Conservation (phyloP, 2,888 invertebrate genomes). For the Macrophya annulata region DNA sequence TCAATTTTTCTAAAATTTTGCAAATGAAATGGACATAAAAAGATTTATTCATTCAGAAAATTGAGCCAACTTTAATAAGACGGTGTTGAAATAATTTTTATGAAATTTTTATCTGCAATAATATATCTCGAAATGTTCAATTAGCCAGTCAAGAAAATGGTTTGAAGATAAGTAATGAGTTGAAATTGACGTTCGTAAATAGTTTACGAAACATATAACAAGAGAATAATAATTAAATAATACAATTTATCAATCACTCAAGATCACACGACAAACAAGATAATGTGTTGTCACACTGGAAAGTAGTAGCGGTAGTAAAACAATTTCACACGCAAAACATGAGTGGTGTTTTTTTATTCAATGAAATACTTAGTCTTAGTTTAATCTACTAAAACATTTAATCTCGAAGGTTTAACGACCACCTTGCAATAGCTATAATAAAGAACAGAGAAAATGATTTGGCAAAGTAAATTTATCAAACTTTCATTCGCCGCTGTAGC, state of each 20-base stretch:
- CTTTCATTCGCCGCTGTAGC: neutral
- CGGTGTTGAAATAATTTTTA: neutral
- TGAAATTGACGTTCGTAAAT: neutral
- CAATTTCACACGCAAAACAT: slow-evolving; percentile 10
- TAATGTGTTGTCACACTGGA: slow-evolving; percentile 1
- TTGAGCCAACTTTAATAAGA: neutral
- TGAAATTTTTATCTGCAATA: neutral
- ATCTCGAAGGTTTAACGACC: neutral
- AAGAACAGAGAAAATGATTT: neutral
- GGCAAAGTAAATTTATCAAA: slow-evolving; percentile 10
- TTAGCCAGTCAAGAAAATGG: neutral
- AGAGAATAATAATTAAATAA: slow-evolving; percentile 4
- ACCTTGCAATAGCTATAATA: neutral
- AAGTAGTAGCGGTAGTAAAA: slow-evolving; percentile 9
- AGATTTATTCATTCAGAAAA: slow-evolving; percentile 1
- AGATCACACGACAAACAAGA: slow-evolving; percentile 15
- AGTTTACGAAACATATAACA: slow-evolving; percentile 18
- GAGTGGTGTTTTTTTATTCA: neutral
- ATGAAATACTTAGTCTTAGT: neutral
- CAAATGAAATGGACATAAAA: neutral
- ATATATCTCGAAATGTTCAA: neutral
- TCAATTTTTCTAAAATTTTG: neutral
- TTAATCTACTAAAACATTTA: slow-evolving; percentile 36
- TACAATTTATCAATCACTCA: slow-evolving; percentile 45
- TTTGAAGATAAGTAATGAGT: neutral